A percentile compares a stretch with the other conserved stretches of the same genome.
Evolutionary conservation across 92 coral and sea anemone genomes (phyloP).

Genomic region (Bergia puertoricense): DNA sequence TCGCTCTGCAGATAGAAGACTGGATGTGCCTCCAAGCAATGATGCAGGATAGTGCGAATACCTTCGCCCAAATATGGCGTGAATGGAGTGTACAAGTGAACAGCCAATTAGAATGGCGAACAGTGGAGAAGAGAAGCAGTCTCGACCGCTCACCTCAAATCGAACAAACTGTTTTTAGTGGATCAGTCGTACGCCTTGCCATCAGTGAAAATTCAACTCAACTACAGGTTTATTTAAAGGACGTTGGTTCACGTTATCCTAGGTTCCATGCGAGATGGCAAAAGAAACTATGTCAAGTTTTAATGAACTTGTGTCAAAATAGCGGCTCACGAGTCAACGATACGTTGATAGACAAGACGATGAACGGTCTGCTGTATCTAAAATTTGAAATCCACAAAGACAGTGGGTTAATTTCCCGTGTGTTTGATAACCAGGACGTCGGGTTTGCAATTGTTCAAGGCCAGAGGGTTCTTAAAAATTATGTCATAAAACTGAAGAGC

Average conservation of each 20-base stretch:
- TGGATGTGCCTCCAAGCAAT: constrained; percentile 19
- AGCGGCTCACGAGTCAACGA: constrained; percentile 30
- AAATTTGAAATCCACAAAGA: constrained; percentile 27
- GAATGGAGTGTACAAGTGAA: background rate
- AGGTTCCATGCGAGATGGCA: background rate
- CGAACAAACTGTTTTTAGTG: constrained; percentile 5
- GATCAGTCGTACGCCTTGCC: constrained; percentile 32
- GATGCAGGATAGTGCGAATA: constrained; percentile 14
- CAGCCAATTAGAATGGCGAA: constrained; percentile 23
- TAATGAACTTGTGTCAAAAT: constrained; percentile 26
- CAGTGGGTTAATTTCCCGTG: background rate
- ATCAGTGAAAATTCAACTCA: background rate
- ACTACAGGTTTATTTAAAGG: constrained; percentile 2
- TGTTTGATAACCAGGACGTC: constrained; percentile 15
- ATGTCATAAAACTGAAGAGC: constrained; percentile 11
- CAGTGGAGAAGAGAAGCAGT: background rate
- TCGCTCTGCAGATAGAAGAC: background rate
- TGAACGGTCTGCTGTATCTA: constrained; percentile 26
- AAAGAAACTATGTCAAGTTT: constrained; percentile 28
- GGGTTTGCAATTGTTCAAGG: constrained; percentile 36
- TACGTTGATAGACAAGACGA: background rate
- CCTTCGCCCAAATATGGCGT: constrained; percentile 35
- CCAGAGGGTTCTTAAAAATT: constrained; percentile 10
- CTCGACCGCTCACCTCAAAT: background rate
- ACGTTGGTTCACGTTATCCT: background rate